Percentiles rank a stretch among this genome's conserved stretches.
Evolutionary conservation across 1,140 invertebrate species (phyloP).

Genomic region (Alviniconcha marisindica): DNA sequence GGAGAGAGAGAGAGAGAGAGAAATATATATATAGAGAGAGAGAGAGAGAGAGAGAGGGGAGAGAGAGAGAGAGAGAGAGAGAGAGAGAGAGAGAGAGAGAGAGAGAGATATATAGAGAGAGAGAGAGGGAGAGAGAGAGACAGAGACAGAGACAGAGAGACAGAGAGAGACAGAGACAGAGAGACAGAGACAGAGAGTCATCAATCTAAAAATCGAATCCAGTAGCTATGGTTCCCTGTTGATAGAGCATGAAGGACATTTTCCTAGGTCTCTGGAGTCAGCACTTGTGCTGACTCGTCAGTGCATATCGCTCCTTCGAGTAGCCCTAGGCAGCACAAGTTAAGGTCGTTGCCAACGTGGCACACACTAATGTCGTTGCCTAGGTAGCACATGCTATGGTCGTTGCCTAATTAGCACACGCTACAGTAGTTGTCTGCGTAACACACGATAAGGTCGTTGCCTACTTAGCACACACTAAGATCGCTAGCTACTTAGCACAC

Average conservation of each 20-base stretch:
- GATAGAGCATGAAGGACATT: neutral
- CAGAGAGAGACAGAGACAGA: neutral
- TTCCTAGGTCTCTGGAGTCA: no score
- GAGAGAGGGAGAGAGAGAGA: slow-evolving; percentile 8
- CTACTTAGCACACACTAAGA: no score
- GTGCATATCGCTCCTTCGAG: no score
- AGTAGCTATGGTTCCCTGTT: neutral
- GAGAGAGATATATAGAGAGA: neutral
- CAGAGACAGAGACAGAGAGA: neutral
- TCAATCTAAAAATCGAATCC: neutral
- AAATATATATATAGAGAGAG: neutral
- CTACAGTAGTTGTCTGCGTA: no score
- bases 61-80: slow-evolving; percentile 7
- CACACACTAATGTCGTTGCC: no score
- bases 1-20: neutral
- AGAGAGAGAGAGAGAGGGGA: neutral
- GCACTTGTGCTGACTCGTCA: no score
- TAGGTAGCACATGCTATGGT: no score
- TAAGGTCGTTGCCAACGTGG: neutral
- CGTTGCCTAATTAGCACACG: no score
- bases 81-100: neutral
- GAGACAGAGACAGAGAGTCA: neutral
- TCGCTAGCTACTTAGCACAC: no score
- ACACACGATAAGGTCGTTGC: no score
- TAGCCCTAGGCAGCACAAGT: neutral